phyloP scores from a whole-genome alignment of 2,888 invertebrate genomes.

The Bombylius discolor region DNA sequence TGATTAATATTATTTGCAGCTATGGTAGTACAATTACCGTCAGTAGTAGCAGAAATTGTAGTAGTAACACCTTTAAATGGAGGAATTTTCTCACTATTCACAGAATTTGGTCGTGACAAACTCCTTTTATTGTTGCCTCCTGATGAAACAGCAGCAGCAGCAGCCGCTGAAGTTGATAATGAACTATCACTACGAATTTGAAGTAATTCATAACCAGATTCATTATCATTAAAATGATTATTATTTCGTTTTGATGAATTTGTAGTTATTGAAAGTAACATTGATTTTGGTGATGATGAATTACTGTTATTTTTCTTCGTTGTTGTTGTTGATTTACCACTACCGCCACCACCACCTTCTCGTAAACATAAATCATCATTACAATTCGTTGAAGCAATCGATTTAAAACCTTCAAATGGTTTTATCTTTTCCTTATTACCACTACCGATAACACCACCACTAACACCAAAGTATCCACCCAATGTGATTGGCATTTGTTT shows the following conservation, averaged over 20 bases:
- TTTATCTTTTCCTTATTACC: conserved; percentile 3
- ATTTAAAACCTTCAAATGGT: conserved; percentile 14
- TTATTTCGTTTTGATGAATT: conserved; percentile 19
- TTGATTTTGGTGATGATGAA: conserved; percentile 17
- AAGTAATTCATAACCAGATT: conserved; percentile 27
- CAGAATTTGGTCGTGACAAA: conserved; percentile 31
- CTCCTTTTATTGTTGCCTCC: conserved; percentile 15
- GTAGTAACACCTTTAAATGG: conserved; percentile 13
- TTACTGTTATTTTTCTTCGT: conserved; percentile 16
- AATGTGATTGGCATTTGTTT: not conserved
- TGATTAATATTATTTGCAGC: not conserved
- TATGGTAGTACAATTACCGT: conserved; percentile 7
- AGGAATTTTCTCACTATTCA: conserved; percentile 28
- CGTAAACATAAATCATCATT: conserved; percentile 2
- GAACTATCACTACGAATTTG: conserved; percentile 31
- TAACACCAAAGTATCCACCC: not conserved
- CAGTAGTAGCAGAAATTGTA: conserved; percentile 7
- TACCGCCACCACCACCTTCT: not conserved
- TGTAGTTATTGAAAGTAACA: conserved; percentile 4
- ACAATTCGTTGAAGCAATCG: conserved; percentile 14
- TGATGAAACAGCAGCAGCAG: not conserved
- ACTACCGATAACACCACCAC: not conserved
- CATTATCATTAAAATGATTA: conserved; percentile 13
- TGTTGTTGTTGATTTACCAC: not conserved
- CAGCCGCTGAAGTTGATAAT: conserved; percentile 1